These are phyloP conservation scores for Isurus oxyrinchus DNA, from an alignment of 2,113 vertebrate species.

Conservation along the genomic window DNA sequence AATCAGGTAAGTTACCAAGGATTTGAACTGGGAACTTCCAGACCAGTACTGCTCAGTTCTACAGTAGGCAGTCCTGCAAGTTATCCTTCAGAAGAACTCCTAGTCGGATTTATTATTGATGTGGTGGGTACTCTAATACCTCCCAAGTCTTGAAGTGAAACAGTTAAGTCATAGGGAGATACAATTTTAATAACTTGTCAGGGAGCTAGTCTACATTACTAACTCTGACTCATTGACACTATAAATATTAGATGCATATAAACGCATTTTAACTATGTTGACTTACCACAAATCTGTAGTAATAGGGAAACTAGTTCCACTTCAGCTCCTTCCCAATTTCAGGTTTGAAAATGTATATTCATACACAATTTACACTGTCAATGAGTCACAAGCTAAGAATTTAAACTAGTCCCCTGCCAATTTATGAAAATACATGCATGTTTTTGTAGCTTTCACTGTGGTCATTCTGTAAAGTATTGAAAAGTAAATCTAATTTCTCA, in stretches of 20 bases:
- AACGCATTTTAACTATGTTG: background rate
- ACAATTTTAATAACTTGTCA: slow-evolving; percentile 15
- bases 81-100: background rate
- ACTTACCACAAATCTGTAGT: background rate
- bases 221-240: background rate
- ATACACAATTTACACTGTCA: slow-evolving; percentile 18
- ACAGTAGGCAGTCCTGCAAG: background rate
- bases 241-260: background rate
- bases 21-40: background rate
- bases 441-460: slow-evolving; percentile 19
- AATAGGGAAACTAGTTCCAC: background rate
- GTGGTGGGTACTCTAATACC: background rate
- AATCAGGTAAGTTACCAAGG: background rate
- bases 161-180: background rate
- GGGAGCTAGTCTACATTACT: background rate
- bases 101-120: background rate
- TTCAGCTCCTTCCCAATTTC: slow-evolving; percentile 8
- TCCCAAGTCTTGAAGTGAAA: background rate
- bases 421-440: slow-evolving; percentile 17
- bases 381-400: slow-evolving; percentile 20
- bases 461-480: background rate
- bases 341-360: slow-evolving; percentile 23
- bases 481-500: slow-evolving; percentile 1
- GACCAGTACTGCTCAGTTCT: background rate
- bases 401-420: slow-evolving; percentile 22